Conservation (phyloP, 2,888 invertebrate species). For the Hartigia nigra region DNA sequence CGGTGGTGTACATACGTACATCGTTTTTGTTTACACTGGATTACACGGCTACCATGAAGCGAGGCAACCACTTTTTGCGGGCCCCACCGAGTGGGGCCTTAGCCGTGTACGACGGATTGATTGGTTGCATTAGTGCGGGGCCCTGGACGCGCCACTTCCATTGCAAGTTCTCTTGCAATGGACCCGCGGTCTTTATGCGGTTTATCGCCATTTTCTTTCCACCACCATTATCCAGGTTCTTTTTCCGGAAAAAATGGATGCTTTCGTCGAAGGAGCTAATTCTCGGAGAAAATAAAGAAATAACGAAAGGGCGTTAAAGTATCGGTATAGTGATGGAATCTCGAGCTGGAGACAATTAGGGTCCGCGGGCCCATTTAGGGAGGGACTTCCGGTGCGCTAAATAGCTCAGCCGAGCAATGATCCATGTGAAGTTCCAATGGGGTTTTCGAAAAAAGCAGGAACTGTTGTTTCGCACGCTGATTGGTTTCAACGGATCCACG, state of each 20-base stretch:
- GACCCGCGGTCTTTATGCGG: background rate
- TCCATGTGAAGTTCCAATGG: constrained; percentile 10
- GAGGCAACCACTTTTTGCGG: constrained; percentile 53
- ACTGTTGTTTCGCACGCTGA: constrained; percentile 10
- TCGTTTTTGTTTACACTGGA: constrained; percentile 53
- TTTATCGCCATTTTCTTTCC: background rate
- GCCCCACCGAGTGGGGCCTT: constrained; percentile 20
- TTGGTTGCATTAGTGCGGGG: constrained; percentile 6
- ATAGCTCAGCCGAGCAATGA: constrained; percentile 15
- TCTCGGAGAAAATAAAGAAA: background rate
- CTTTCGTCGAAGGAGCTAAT: background rate
- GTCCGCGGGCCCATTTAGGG: constrained; percentile 36
- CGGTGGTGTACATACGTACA: constrained; percentile 36
- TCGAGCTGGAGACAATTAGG: constrained; percentile 30
- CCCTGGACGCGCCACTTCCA: background rate
- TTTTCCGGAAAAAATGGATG: background rate
- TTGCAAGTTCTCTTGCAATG: background rate
- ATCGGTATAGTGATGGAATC: background rate
- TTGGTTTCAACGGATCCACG: background rate
- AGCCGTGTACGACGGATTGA: constrained; percentile 15
- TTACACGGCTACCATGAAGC: constrained; percentile 56
- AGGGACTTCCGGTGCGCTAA: constrained; percentile 42
- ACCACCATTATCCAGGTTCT: background rate
- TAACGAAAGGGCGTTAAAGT: background rate
- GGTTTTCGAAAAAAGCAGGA: constrained; percentile 9